Evolutionary conservation across 2,797 vertebrate genomes (phyloP), one percentile per base, ranked within the genome.

Genomic region (Vespertilio murinus): DNA sequence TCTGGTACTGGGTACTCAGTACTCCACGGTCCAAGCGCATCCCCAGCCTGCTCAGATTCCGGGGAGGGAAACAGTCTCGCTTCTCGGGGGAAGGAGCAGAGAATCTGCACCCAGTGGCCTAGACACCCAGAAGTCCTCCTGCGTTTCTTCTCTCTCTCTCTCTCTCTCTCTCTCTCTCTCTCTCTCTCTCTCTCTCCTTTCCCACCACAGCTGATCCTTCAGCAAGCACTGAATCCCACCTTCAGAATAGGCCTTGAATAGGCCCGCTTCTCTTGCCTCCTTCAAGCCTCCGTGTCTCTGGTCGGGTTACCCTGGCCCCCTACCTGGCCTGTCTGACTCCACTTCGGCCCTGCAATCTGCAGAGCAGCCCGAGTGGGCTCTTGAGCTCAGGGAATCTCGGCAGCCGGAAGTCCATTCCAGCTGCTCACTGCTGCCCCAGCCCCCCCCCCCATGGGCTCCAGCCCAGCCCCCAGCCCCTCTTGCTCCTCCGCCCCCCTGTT

Each of bases 61-160:
- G 14, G 22, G 17, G 28, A 74, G 8, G 13, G 25, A 10, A 14
- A 8, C 10, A 11, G 17, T 30, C 17, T 65, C 0, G 0, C 47
- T 54, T 40, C 33, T 83, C 28, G 6, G 17, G 0, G 0, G 47
- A 6, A 33, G 42, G 40, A 61, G 45, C 87, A 67, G 77, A 71
- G 70, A 23, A 14, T 79, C 6, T 22, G n/a, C 25, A 8, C 30
- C 28, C 33, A 61, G 22, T 5, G 2, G 33, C 9, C 67, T 17
- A 14, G 45, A 47, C 47, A 28, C 35, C 69, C 59, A 3, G 59
- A 35, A 45, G 35, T 28, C 78, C 73, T 8, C 35, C n/a, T 23
- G 2, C 9, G 1, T 35, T 35, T 56, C 77, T 61, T 47, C n/a
- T 18, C 16, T 52, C 84, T 74, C 33, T 12, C 17, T 3, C n/a